phyloP scores from a whole-genome alignment of 2,888 invertebrate genomes.

The Brenthis ino region DNA sequence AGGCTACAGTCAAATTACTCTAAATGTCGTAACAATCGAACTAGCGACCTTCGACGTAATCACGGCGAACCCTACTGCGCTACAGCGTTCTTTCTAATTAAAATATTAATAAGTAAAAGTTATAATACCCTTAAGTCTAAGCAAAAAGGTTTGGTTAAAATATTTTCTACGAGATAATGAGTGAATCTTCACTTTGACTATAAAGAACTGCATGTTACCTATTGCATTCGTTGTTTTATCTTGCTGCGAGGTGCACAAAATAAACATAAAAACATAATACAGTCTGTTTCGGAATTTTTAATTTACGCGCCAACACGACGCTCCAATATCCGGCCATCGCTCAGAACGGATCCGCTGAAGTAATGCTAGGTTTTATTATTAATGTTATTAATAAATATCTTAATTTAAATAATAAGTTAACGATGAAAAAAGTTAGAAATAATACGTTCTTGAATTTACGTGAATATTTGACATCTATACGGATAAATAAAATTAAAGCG shows the following conservation, averaged over 20 bases:
- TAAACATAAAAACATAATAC: constrained; percentile 58
- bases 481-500: no score
- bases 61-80: no score
- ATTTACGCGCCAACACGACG: constrained; percentile 42
- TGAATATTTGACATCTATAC: no score
- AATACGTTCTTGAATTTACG: no score
- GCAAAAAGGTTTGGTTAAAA: constrained; percentile 17
- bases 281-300: constrained; percentile 46
- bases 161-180: constrained; percentile 21
- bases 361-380: constrained; percentile 33
- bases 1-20: no score
- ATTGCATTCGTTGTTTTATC: constrained; percentile 26
- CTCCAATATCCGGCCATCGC: constrained; percentile 40
- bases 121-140: not conserved
- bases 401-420: not conserved
- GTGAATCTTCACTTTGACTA: constrained; percentile 36
- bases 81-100: no score
- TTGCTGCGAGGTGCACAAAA: constrained; percentile 39
- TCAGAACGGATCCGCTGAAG: constrained; percentile 32
- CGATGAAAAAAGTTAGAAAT: not conserved
- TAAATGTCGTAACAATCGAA: no score
- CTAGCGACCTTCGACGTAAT: no score
- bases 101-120: not conserved
- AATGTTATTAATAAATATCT: not conserved
- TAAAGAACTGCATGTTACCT: constrained; percentile 26